phyloP scores from a whole-genome alignment of 2,888 invertebrate genomes.

The Ceramica pisi region DNA sequence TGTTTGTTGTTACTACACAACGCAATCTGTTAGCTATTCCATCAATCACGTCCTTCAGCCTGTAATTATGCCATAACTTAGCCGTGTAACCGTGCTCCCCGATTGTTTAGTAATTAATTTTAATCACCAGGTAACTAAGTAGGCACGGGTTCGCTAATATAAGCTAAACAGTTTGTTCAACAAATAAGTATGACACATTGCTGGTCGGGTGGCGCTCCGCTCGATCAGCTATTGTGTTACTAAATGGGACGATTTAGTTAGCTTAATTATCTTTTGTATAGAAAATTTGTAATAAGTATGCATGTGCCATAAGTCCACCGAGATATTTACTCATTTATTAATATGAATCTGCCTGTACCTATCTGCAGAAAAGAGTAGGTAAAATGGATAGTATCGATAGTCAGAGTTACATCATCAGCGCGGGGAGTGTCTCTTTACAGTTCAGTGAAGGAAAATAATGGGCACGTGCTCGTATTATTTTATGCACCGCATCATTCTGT shows the following conservation, averaged over 20 bases:
- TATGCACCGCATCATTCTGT: slow-evolving; percentile 32
- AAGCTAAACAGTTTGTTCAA: slow-evolving; percentile 36
- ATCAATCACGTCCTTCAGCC: slow-evolving; percentile 58
- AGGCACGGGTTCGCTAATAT: slow-evolving; percentile 14
- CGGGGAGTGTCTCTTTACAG: slow-evolving; percentile 39
- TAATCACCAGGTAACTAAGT: slow-evolving; percentile 45
- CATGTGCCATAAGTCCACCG: not conserved
- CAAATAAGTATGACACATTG: slow-evolving; percentile 51
- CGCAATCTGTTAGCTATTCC: slow-evolving; percentile 35
- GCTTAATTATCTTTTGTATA: not conserved
- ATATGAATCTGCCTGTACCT: not conserved
- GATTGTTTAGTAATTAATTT: slow-evolving; percentile 66
- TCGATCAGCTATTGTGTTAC: slow-evolving; percentile 18
- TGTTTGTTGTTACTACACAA: slow-evolving; percentile 33
- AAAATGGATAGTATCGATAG: slow-evolving; percentile 22
- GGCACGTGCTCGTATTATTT: slow-evolving; percentile 37
- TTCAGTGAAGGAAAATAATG: slow-evolving; percentile 55
- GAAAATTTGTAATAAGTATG: not conserved
- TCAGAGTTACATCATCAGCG: slow-evolving; percentile 29
- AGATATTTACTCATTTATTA: not conserved
- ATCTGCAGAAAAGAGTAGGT: slow-evolving; percentile 9
- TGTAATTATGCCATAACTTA: slow-evolving; percentile 64
- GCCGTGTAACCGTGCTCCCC: slow-evolving; percentile 52
- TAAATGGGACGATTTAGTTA: slow-evolving; percentile 11
- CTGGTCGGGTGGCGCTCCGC: slow-evolving; percentile 14